Base-by-base conservation (phyloP, 2,113 vertebrate genomes). In the Lagopus leucura region DNA sequence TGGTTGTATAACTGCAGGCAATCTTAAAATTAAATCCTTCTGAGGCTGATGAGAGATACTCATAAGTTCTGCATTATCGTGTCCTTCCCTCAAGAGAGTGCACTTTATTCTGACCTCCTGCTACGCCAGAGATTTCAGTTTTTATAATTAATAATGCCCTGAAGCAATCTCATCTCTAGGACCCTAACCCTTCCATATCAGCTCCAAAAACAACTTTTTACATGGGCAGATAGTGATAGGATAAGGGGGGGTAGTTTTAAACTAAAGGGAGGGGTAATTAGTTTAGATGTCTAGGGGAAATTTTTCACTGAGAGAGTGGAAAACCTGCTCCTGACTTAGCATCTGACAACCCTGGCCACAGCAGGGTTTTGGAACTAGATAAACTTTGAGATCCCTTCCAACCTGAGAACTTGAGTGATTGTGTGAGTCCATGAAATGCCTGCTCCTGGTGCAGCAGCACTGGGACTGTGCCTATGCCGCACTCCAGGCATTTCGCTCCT, bases 401-500 rank as follows among this genome's bases (percentile, higher is more conserved):
- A 50, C 24, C 48, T 50, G 24, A 50, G 48, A 50, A 25, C 48
- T 7, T 38, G 38, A 38, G 4, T 50, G 22, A 50, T 25, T 50
- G 12, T 50, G 13, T 25, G 24, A 50, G 48, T 25, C 24, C 13
- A 50, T 70, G 66, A 60, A 79, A 75, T 43, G 38, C 7, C 34
- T 67, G 25, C 4, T 55, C 32, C 54, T 30, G 63, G 12, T 18
- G 8, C 48, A 73, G 61, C 25, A 77, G 58, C 13, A 21, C 4
- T 1, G 3, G 19, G 5, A 21, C 6, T 7, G 40, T n/a, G 40
- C 27, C 27, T 70, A 20, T 73, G 19, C 24, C 0, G 0, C 30
- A 66, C 30, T 89, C 64, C 32, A 88, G 11, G 34, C 3, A 6
- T 25, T 28, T 43, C 18, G 5, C 8, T 40, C 32, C 28, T 67